phyloP scores from a whole-genome alignment of 1,140 invertebrate genomes.

The Riptortus pedestris region DNA sequence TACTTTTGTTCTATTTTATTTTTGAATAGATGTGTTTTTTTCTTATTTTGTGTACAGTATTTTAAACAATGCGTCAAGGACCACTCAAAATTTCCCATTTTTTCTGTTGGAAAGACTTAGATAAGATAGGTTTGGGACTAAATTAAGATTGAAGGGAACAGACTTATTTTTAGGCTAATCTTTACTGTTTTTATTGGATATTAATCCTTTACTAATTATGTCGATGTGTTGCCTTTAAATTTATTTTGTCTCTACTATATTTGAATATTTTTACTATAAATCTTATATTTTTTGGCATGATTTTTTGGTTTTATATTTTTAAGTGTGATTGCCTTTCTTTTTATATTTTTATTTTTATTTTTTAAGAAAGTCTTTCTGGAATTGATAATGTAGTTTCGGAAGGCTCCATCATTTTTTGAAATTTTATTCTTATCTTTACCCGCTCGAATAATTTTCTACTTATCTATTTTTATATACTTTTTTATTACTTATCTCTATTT shows the following conservation, averaged over 20 bases:
- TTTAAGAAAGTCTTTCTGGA: slow-evolving; percentile 5
- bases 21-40: no score
- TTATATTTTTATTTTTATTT: slow-evolving; percentile 7
- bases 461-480: slow-evolving; percentile 28
- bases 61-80: slow-evolving; percentile 30
- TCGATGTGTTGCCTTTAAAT: slow-evolving; percentile 25
- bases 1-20: no score
- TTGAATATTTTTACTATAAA: slow-evolving; percentile 16
- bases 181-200: slow-evolving; percentile 20
- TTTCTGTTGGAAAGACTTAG: slow-evolving; percentile 18
- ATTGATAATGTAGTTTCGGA: slow-evolving; percentile 3
- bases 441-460: slow-evolving; percentile 25
- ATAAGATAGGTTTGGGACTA: no score
- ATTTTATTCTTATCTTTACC: slow-evolving; percentile 24
- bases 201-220: slow-evolving; percentile 9
- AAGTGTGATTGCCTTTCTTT: slow-evolving; percentile 24
- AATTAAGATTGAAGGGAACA: no score
- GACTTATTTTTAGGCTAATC: slow-evolving; percentile 5
- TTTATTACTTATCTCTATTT: slow-evolving; percentile 29
- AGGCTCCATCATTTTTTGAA: slow-evolving; percentile 17
- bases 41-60: no score
- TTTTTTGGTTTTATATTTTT: slow-evolving; percentile 23
- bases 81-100: slow-evolving; percentile 34
- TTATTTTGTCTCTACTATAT: slow-evolving; percentile 8
- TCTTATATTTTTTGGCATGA: slow-evolving; percentile 23